Evolutionary conservation across 2,113 vertebrate species (phyloP).

Genomic region (Columba janthina): DNA sequence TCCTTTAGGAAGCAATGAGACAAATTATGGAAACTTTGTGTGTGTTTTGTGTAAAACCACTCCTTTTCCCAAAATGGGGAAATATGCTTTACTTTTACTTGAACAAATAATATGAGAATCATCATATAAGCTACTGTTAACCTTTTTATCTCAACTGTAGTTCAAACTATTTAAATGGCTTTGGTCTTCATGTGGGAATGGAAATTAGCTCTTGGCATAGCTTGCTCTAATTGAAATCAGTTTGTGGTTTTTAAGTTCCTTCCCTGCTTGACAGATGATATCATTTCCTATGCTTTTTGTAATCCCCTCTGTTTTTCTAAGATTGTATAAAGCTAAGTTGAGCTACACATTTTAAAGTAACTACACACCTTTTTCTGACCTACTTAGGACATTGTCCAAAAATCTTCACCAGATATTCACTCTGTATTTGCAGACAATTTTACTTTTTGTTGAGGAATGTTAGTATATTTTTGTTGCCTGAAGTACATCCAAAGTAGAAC

Average conservation of each 20-base stretch:
- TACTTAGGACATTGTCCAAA: conserved; percentile 66
- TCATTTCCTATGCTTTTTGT: conserved; percentile 84
- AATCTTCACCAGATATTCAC: conserved; percentile 36
- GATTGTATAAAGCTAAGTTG: conserved; percentile 74
- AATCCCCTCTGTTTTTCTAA: conserved; percentile 79
- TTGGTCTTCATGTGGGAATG: conserved; percentile 82
- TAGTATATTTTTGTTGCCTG: conserved; percentile 57
- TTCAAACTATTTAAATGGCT: conserved; percentile 72
- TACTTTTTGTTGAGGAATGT: conserved; percentile 51
- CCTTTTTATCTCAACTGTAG: conserved; percentile 69
- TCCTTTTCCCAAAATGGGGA: conserved; percentile 43
- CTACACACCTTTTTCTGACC: conserved; percentile 71
- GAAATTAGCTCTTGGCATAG: conserved; percentile 82
- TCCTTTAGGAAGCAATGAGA: conserved; percentile 48
- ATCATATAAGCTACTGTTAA: conserved; percentile 67
- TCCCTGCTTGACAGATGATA: conserved; percentile 79
- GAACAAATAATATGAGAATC: conserved; percentile 60
- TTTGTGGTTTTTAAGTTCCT: conserved; percentile 81
- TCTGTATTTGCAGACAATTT: conserved; percentile 53
- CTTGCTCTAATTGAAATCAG: conserved; percentile 81
- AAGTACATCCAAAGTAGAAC: conserved; percentile 39
- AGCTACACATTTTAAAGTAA: conserved; percentile 72
- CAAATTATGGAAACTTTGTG: conserved; percentile 20
- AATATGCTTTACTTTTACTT: conserved; percentile 55
- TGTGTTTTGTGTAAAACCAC: conserved; percentile 21